A percentile compares a stretch with the other conserved stretches of the same genome.
Evolutionary conservation across 2,113 vertebrate genomes (phyloP).

Genomic region (Ptilonorhynchus violaceus): DNA sequence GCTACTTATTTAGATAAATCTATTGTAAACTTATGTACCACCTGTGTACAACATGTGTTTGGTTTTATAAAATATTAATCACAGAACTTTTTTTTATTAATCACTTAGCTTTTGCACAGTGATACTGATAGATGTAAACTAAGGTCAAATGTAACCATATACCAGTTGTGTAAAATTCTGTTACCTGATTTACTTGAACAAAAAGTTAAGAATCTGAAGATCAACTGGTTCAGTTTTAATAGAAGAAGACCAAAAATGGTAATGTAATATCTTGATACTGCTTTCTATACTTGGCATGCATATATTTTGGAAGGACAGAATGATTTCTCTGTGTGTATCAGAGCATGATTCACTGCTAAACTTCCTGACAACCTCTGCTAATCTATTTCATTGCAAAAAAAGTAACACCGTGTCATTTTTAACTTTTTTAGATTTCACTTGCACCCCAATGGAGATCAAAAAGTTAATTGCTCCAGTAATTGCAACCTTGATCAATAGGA

Average conservation of each 20-base stretch:
- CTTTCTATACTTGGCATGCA: neutral
- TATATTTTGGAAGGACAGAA: neutral
- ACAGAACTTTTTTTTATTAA: neutral
- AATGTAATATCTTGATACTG: accelerated
- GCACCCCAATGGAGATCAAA: neutral
- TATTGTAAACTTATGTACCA: neutral
- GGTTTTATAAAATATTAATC: neutral
- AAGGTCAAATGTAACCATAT: neutral
- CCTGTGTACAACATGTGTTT: neutral
- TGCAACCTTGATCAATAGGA: neutral
- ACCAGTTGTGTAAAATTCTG: neutral
- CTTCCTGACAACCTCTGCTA: neutral
- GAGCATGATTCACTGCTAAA: neutral
- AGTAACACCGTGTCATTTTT: neutral
- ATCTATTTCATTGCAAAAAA: neutral
- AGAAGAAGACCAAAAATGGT: neutral
- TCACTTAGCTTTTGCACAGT: neutral
- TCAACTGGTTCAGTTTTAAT: neutral
- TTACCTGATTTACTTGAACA: neutral
- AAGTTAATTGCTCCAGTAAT: neutral
- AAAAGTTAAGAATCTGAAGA: neutral
- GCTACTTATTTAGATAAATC: neutral
- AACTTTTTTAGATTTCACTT: neutral
- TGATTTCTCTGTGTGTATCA: neutral
- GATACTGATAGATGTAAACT: neutral